These are phyloP conservation scores for Archivesica marissinica DNA, from an alignment of 1,140 invertebrate species.

Conservation along the genomic window DNA sequence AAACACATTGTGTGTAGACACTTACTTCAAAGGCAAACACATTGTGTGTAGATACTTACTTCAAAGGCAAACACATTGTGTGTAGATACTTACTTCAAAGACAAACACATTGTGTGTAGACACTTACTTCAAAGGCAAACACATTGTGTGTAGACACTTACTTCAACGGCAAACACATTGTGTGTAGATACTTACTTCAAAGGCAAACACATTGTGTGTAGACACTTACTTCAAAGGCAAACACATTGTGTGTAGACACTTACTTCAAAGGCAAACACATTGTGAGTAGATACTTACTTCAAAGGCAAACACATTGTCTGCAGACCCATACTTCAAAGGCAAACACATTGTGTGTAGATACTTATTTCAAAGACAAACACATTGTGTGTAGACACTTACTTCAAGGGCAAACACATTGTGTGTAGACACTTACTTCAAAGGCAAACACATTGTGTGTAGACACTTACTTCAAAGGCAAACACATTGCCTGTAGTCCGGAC, in stretches of 20 bases:
- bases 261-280: constrained; percentile 97
- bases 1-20: constrained; percentile 97
- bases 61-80: constrained; percentile 99
- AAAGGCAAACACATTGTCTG: constrained; percentile 98
- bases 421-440: constrained; percentile 91
- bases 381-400: constrained; percentile 93
- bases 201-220: constrained; percentile 98
- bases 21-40: constrained; percentile 95
- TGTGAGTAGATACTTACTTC: constrained; percentile 93
- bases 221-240: constrained; percentile 92
- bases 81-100: constrained; percentile 91
- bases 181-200: constrained; percentile 93
- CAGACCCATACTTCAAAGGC: constrained; percentile 93
- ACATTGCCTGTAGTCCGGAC: constrained; percentile 97
- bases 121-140: constrained; percentile 92
- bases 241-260: constrained; percentile 96
- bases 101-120: constrained; percentile 98
- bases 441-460: constrained; percentile 98
- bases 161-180: constrained; percentile 98
- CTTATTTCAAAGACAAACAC: constrained; percentile 95
- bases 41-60: constrained; percentile 93
- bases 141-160: constrained; percentile 96
- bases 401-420: constrained; percentile 99
- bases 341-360: constrained; percentile 97
- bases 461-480: constrained; percentile 92